These are phyloP conservation scores for Gobiocypris rarus DNA, from an alignment of 2,113 vertebrate genomes.

Conservation along the genomic window DNA sequence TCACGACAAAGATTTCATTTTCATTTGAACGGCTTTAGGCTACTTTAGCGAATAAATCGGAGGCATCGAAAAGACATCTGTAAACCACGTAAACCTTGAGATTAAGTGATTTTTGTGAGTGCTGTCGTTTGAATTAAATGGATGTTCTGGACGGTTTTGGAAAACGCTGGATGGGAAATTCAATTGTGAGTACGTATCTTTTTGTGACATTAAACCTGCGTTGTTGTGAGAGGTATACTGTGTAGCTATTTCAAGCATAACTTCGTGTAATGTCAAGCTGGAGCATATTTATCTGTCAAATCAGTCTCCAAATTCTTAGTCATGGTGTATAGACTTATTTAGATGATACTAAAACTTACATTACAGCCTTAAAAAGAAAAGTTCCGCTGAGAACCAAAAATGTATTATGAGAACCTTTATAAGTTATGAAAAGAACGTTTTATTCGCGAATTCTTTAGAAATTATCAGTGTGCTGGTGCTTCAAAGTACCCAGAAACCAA, in stretches of 20 bases:
- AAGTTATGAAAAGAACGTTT: background rate
- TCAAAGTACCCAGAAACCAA: background rate
- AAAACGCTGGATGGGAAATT: slow-evolving; percentile 8
- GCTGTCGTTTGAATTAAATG: slow-evolving; percentile 22
- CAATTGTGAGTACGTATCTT: slow-evolving; percentile 25
- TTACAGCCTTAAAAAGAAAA: background rate
- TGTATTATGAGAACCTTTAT: background rate
- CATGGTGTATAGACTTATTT: background rate
- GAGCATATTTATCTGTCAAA: background rate
- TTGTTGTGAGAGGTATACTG: background rate
- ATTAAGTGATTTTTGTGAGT: slow-evolving; percentile 3
- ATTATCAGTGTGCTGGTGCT: background rate
- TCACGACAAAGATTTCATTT: background rate
- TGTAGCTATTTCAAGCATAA: background rate
- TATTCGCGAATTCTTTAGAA: background rate
- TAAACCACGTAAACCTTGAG: slow-evolving; percentile 13
- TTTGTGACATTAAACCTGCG: background rate
- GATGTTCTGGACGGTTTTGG: slow-evolving; percentile 12
- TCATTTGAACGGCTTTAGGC: background rate
- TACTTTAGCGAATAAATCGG: background rate
- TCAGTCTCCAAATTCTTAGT: background rate
- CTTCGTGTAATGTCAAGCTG: background rate
- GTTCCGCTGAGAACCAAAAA: background rate
- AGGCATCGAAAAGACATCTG: background rate
- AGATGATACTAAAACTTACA: background rate